Evolutionary conservation across 2,888 invertebrate genomes (phyloP).

Genomic region (Drosophila pullipes): DNA sequence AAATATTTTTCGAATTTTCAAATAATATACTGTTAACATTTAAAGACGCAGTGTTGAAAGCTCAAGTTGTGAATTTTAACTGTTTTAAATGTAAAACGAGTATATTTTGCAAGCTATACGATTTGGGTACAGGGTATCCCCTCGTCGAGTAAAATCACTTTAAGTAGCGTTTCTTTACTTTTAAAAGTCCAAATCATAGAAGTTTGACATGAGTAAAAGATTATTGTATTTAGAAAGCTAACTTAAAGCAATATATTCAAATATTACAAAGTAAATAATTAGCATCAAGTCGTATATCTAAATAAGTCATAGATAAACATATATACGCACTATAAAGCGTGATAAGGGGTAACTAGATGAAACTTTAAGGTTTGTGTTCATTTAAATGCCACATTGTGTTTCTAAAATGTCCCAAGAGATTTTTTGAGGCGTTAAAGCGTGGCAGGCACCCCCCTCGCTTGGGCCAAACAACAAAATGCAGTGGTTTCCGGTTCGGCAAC

Average conservation of each 20-base stretch:
- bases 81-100: neutral
- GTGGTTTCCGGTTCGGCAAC: slow-evolving; percentile 82
- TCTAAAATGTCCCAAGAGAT: slow-evolving; percentile 82
- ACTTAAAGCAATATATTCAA: neutral
- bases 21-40: neutral
- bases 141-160: neutral
- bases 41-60: rapidly evolving
- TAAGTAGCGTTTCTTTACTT: neutral
- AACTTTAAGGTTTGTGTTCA: slow-evolving; percentile 70
- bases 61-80: neutral
- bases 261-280: slow-evolving; percentile 24
- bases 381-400: slow-evolving; percentile 78
- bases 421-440: slow-evolving; percentile 85
- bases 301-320: neutral
- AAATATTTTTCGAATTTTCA: neutral
- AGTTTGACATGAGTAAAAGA: neutral
- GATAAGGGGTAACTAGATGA: slow-evolving; percentile 22
- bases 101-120: neutral
- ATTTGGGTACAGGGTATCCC: neutral
- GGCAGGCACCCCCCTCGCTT: slow-evolving; percentile 65
- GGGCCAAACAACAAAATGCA: slow-evolving; percentile 82
- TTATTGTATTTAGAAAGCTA: neutral
- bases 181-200: neutral
- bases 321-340: neutral
- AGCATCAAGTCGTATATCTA: neutral